These are phyloP conservation scores for Hippocampus comes DNA, from an alignment of 2,113 vertebrate species.

Conservation along the genomic window DNA sequence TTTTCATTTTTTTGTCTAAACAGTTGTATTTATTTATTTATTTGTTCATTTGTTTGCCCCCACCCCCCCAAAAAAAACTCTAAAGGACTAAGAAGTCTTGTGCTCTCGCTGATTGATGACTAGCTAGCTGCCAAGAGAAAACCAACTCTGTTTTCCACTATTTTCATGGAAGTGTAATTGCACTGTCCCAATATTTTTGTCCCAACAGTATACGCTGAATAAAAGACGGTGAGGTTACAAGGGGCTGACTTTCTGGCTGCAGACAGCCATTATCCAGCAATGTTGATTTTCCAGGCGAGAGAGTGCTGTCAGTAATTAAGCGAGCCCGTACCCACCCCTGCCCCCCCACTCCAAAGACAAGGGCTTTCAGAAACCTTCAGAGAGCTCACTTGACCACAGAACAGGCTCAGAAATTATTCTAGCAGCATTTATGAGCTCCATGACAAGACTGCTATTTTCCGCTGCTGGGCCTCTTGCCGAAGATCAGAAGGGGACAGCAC, in stretches of 20 bases:
- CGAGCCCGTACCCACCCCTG: constrained; percentile 8
- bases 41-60: too few relatives aligned
- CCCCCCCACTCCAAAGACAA: constrained; percentile 53
- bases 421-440: constrained; percentile 55
- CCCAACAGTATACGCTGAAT: constrained; percentile 63
- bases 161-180: neutral
- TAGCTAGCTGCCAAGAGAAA: neutral
- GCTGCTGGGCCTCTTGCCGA: constrained; percentile 17
- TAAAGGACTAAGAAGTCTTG: too few relatives aligned
- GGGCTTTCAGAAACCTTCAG: constrained; percentile 59
- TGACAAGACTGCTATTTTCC: constrained; percentile 49
- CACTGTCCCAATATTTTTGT: constrained; percentile 5
- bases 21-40: too few relatives aligned
- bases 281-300: constrained; percentile 62
- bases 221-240: constrained; percentile 70
- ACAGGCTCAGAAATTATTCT: constrained; percentile 57
- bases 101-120: neutral
- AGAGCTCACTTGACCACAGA: constrained; percentile 60
- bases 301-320: constrained; percentile 69
- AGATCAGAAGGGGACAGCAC: constrained; percentile 16
- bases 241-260: constrained; percentile 53
- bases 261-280: constrained; percentile 65
- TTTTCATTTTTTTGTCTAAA: neutral
- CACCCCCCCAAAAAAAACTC: too few relatives aligned
- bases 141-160: neutral